These are phyloP conservation scores for Seriola quinqueradiata DNA, from an alignment of 2,113 vertebrate genomes.

Conservation along the genomic window DNA sequence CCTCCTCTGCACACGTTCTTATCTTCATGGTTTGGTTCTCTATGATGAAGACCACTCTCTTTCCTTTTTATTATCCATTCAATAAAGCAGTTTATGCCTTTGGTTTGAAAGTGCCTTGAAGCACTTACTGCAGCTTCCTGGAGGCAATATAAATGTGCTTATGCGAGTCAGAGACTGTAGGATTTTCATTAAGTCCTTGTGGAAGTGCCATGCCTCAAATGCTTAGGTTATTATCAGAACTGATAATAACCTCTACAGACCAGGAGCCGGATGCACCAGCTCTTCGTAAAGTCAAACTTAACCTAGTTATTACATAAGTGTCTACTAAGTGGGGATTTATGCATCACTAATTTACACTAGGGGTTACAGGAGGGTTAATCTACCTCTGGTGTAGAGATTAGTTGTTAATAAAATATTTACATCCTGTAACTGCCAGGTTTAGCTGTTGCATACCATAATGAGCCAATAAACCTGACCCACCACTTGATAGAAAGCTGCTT, in stretches of 20 bases:
- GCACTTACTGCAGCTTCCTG: conserved; percentile 21
- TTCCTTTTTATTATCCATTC: conserved; percentile 2
- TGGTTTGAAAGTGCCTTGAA: conserved; percentile 15
- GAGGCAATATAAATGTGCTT: conserved; percentile 16
- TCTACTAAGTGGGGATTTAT: not conserved
- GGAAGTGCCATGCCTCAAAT: conserved; percentile 3
- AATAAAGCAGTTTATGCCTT: conserved; percentile 13
- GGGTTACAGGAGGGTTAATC: not conserved
- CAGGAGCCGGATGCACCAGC: not conserved
- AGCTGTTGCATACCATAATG: not conserved
- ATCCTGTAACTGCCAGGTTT: not conserved
- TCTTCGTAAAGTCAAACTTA: not conserved
- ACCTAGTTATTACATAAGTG: not conserved
- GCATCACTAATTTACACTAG: not conserved
- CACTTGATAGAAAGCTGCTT: not conserved
- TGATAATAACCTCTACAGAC: not conserved
- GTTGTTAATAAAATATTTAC: not conserved
- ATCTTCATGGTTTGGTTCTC: not conserved
- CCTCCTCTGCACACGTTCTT: not conserved
- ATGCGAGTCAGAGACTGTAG: not conserved
- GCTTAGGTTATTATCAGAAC: not conserved
- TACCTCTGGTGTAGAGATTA: not conserved
- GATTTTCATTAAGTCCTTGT: conserved; percentile 17
- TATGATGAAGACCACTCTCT: not conserved
- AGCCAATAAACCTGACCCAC: not conserved